These are phyloP conservation scores for Paguma larvata DNA, from an alignment of 2,797 vertebrate species.

Conservation along the genomic window DNA sequence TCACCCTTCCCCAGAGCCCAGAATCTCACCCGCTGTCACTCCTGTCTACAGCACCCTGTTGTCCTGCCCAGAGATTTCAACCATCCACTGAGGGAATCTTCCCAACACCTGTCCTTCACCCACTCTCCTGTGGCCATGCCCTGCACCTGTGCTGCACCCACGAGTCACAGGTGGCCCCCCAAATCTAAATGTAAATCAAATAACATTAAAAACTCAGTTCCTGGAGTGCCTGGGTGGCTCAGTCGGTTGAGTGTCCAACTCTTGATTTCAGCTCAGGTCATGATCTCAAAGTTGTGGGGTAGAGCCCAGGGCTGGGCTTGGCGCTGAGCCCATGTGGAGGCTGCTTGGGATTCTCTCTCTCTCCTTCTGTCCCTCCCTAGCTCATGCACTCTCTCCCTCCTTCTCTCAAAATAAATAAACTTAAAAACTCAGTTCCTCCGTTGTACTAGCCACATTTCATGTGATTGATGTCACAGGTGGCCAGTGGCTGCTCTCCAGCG, in stretches of 20 bases:
- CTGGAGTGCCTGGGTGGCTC: no score
- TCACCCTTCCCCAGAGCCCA: fast-evolving
- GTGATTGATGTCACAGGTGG: background rate
- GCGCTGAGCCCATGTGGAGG: no score
- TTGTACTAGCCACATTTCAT: background rate
- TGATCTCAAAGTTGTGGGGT: no score
- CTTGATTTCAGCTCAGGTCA: no score
- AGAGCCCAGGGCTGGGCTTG: no score
- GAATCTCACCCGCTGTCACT: no score
- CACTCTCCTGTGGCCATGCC: background rate
- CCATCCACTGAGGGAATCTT: background rate
- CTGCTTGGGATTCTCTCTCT: no score
- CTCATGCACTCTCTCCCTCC: no score
- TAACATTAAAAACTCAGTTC: background rate
- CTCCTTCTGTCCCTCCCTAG: no score
- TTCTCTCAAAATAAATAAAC: background rate
- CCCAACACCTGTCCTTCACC: background rate
- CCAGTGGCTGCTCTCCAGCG: background rate
- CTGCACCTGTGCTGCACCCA: background rate
- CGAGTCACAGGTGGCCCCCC: background rate
- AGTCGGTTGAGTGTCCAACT: no score
- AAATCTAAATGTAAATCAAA: background rate
- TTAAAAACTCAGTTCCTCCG: background rate
- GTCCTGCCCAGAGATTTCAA: background rate
- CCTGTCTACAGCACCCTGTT: background rate